Conservation (phyloP, 2,113 vertebrate species). For the Esox niger region DNA sequence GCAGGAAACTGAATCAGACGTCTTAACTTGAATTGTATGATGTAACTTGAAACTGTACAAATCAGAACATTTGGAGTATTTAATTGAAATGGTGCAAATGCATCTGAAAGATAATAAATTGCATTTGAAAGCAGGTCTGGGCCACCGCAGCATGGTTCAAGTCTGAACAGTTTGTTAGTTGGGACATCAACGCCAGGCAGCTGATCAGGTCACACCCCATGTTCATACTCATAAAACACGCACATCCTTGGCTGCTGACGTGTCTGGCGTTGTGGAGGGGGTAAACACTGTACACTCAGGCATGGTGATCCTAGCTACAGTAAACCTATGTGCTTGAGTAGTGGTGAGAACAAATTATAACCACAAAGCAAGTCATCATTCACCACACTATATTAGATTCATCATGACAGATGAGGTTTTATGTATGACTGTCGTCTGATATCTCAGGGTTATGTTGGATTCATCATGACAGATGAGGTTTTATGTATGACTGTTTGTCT, state of each 20-base stretch:
- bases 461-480: neutral
- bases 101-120: slow-evolving; percentile 17
- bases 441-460: too few species aligned
- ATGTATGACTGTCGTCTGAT: too few species aligned
- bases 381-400: slow-evolving; percentile 2
- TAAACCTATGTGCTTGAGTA: slow-evolving; percentile 20
- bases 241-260: slow-evolving; percentile 6
- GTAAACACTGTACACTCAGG: slow-evolving; percentile 37
- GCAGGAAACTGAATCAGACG: slow-evolving; percentile 43
- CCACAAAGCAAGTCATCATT: slow-evolving; percentile 2
- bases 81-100: too few species aligned
- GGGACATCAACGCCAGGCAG: slow-evolving; percentile 22
- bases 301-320: slow-evolving; percentile 21
- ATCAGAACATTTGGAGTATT: too few species aligned
- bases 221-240: slow-evolving; percentile 27
- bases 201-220: slow-evolving; percentile 33
- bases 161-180: slow-evolving; percentile 24
- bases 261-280: slow-evolving; percentile 27
- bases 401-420: slow-evolving; percentile 3
- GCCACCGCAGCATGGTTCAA: slow-evolving; percentile 37
- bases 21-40: neutral
- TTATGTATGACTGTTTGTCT: slow-evolving; percentile 1
- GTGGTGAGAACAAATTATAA: slow-evolving; percentile 17
- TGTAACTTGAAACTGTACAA: too few species aligned
- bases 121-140: neutral